A percentile compares a stretch with the other conserved stretches of the same genome.
Conservation (phyloP, 2,113 vertebrate genomes). For the Mustela nigripes region DNA sequence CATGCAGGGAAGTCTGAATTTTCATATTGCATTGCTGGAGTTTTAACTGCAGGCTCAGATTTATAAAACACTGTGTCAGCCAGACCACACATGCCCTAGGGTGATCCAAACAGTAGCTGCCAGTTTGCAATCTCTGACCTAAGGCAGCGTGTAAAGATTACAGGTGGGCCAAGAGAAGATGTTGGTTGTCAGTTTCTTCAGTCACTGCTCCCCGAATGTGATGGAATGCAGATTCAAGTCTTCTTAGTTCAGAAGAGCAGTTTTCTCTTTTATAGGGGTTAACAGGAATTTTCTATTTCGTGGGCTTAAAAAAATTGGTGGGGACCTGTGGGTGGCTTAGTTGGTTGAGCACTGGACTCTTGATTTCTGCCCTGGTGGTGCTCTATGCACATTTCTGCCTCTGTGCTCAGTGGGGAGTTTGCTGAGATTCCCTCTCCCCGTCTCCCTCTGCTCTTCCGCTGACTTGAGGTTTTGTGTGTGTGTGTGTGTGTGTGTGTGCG, state of each 20-base stretch:
- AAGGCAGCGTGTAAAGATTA: not conserved
- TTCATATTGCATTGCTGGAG: not conserved
- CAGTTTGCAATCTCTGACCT: not conserved
- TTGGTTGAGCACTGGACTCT: not conserved
- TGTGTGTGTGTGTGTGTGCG: too few species aligned
- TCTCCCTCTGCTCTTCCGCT: not conserved
- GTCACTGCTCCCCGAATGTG: not conserved
- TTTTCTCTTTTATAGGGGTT: not conserved
- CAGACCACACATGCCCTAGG: rapidly evolving
- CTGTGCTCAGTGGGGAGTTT: not conserved
- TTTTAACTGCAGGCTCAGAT: not conserved
- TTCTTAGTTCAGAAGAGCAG: not conserved
- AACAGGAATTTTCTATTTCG: not conserved
- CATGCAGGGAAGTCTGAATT: not conserved
- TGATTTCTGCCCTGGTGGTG: not conserved
- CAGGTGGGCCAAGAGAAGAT: not conserved
- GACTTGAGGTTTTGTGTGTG: too few species aligned
- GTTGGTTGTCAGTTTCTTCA: not conserved
- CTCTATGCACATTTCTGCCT: not conserved
- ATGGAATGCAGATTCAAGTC: not conserved
- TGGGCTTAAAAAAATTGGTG: not conserved
- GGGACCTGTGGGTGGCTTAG: not conserved
- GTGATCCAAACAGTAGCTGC: too few species aligned
- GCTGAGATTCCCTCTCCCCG: not conserved
- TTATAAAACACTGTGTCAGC: not conserved